Evolutionary conservation across 2,888 invertebrate species (phyloP), one percentile per base, ranked within the genome.

Genomic region (Diachrysia chrysitis): DNA sequence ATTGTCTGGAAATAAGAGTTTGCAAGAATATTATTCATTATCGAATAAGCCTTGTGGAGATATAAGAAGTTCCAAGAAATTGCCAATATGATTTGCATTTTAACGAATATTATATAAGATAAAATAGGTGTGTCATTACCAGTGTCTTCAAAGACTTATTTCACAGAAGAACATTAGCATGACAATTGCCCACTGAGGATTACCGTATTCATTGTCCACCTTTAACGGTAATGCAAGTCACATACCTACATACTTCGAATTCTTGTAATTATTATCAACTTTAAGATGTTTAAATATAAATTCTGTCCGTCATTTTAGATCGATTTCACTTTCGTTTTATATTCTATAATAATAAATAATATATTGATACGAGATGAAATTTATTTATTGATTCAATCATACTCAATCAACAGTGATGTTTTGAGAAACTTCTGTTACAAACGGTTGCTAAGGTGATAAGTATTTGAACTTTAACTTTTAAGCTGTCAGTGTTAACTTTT

Each of bases 121-220:
- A 57, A n/a, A n/a, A 61, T 76, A 59, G 58, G 35, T 63, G 12
- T 63, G 72, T 63, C 58, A 68, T 46, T 51, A 21, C 19, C 56
- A 69, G 66, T 54, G 62, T 55, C 66, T 32, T 59, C 21, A 58
- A 64, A 60, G 69, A 78, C 79, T 73, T 75, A 72, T 74, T 73
- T 71, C 64, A 76, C 75, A 77, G 76, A 72, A 73, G 74, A 70
- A 61, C 64, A 82, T 87, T 82, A 83, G 76, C 82, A 87, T 85
- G 82, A 84, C 82, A 83, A 76, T 84, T 83, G 78, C 81, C 79
- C 79, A 76, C 58, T 54, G 68, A 68, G 70, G 78, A 74, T 80
- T 80, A 79, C 85, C 76, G 84, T 84, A 78, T 70, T 77, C 72
- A 76, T 76, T 82, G 79, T 79, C 59, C 61, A 56, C n/a, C 58